A percentile compares a stretch with the other conserved stretches of the same genome.
Evolutionary conservation across 1,140 invertebrate species (phyloP).

Genomic region (Scaptodrosophila lebanonensis): DNA sequence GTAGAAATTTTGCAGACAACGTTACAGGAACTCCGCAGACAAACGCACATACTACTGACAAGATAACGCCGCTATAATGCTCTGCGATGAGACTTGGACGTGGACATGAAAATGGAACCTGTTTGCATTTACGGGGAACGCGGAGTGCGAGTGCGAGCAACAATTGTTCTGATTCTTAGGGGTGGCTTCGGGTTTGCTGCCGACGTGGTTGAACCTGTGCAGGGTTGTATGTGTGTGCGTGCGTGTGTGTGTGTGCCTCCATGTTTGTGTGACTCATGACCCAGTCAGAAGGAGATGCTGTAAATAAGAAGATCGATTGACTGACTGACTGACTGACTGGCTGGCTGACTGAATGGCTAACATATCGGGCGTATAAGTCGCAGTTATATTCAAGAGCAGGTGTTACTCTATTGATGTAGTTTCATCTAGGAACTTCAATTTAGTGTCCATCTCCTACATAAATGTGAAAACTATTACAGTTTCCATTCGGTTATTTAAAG

Average conservation of each 20-base stretch:
- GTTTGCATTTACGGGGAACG: conserved; percentile 19
- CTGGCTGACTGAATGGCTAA: conserved; percentile 16
- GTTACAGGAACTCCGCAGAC: conserved; percentile 25
- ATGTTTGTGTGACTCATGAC: conserved; percentile 29
- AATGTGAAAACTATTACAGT: no score
- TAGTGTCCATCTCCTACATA: no score
- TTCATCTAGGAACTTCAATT: no score
- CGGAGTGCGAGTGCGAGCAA: conserved; percentile 11
- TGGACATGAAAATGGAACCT: conserved; percentile 30
- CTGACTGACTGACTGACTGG: conserved; percentile 10
- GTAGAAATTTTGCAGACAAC: conserved; percentile 18
- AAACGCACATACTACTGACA: conserved; percentile 24
- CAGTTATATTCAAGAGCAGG: conserved; percentile 30
- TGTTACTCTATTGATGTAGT: conserved; percentile 17
- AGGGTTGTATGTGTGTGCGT: background rate
- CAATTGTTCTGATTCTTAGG: conserved; percentile 32
- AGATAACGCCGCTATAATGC: conserved; percentile 45
- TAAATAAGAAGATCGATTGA: conserved; percentile 5
- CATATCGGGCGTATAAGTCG: no score
- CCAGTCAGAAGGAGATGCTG: conserved; percentile 15
- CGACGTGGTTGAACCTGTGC: conserved; percentile 4
- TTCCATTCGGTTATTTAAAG: no score
- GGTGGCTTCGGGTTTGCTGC: conserved; percentile 14
- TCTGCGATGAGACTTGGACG: conserved; percentile 8
- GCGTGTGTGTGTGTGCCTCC: background rate